A percentile compares a stretch with the other conserved stretches of the same genome.
Evolutionary conservation across 2,888 invertebrate genomes (phyloP).

Genomic region (Habrosyne pyritoides): DNA sequence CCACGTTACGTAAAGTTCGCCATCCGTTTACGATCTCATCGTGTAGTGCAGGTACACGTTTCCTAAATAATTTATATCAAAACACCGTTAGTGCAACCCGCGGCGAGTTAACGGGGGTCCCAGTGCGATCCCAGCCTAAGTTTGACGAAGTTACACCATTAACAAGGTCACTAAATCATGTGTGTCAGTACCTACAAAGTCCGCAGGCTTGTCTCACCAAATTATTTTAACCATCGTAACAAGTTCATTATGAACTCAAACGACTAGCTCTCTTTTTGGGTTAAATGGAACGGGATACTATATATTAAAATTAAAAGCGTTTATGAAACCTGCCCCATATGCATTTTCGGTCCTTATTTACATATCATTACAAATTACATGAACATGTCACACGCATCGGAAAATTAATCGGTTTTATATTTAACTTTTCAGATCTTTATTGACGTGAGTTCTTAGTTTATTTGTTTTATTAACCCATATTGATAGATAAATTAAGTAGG

Average conservation of each 20-base stretch:
- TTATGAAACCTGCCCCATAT: no score
- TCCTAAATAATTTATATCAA: constrained; percentile 41
- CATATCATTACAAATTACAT: no score
- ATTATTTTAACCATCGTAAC: constrained; percentile 67
- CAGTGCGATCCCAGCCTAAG: constrained; percentile 48
- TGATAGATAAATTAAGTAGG: no score
- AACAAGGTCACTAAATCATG: constrained; percentile 75
- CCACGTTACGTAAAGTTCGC: constrained; percentile 1
- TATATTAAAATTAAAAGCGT: no score
- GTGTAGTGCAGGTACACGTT: constrained; percentile 10
- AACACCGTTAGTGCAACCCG: constrained; percentile 31
- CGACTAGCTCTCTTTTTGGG: constrained; percentile 9
- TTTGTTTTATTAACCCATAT: no score
- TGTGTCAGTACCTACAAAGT: constrained; percentile 57
- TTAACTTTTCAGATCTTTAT: no score
- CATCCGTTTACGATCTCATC: constrained; percentile 1
- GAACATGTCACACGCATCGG: no score
- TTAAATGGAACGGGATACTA: no score
- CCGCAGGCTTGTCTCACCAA: constrained; percentile 56
- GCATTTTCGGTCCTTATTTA: no score
- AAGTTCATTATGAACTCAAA: constrained; percentile 44
- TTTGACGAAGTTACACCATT: constrained; percentile 74
- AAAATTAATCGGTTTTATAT: no score
- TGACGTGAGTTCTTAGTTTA: no score
- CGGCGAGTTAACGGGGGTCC: constrained; percentile 49